Evolutionary conservation across 2,888 invertebrate species (phyloP).

Genomic region (Catocala sponsa): DNA sequence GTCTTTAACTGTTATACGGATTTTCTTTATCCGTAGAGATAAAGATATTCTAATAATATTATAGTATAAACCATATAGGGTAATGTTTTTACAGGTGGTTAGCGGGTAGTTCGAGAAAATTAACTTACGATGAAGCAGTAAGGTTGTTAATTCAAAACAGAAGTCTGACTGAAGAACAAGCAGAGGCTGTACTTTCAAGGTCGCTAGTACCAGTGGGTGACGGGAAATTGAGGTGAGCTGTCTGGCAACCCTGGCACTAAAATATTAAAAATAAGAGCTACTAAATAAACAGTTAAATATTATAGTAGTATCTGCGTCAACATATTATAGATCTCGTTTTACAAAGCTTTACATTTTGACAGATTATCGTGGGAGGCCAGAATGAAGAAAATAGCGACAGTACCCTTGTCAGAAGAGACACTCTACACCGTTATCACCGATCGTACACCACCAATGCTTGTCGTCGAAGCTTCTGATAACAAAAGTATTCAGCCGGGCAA

Average conservation of each 20-base stretch:
- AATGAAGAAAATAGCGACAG: conserved; percentile 59
- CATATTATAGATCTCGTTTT: neutral
- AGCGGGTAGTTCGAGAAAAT: conserved; percentile 48
- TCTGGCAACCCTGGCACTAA: no score
- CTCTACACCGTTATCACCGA: conserved; percentile 53
- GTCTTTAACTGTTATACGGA: no score
- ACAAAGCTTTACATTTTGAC: conserved; percentile 8
- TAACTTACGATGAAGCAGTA: conserved; percentile 72
- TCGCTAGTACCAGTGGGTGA: conserved; percentile 72
- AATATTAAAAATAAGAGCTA: no score
- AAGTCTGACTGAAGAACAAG: conserved; percentile 77
- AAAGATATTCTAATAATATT: no score
- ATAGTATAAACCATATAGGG: no score
- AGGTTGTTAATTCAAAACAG: conserved; percentile 73
- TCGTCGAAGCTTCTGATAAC: conserved; percentile 57
- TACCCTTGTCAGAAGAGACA: conserved; percentile 59
- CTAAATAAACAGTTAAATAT: no score
- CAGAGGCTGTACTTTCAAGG: conserved; percentile 80
- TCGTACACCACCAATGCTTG: conserved; percentile 62
- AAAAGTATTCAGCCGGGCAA: conserved; percentile 30
- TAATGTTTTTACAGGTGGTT: conserved; percentile 51
- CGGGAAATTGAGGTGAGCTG: conserved; percentile 73
- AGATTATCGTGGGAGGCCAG: conserved; percentile 71
- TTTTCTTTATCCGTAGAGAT: no score
- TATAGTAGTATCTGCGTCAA: no score